Percentiles rank a stretch among this genome's conserved stretches.
phyloP scores from a whole-genome alignment of 2,797 vertebrate species.

The Lophotriccus pileatus region DNA sequence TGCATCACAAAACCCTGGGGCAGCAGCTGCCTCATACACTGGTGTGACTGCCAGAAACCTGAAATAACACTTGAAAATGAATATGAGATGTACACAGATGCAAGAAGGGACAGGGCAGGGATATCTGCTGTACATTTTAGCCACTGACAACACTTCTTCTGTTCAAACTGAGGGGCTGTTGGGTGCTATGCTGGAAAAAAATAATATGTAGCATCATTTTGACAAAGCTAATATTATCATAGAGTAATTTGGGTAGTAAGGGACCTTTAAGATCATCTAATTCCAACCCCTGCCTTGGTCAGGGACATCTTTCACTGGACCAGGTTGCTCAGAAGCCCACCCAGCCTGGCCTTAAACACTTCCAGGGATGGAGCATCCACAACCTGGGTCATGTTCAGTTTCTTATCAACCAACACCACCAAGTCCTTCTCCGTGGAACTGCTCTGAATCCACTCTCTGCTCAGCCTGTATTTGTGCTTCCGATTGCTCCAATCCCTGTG shows the following conservation, averaged over 20 bases:
- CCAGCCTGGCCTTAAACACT: background rate
- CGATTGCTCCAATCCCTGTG: fast-evolving
- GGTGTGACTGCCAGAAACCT: background rate
- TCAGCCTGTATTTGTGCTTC: background rate
- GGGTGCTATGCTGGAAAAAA: background rate
- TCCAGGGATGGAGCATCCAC: background rate
- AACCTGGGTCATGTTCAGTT: background rate
- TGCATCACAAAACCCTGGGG: background rate
- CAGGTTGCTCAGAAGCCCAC: background rate
- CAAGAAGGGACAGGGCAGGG: background rate
- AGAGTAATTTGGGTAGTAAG: background rate
- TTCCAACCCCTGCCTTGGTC: background rate
- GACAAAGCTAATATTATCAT: conserved; percentile 5
- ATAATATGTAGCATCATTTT: conserved; percentile 10
- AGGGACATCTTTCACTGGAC: background rate
- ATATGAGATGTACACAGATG: background rate
- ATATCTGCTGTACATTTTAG: background rate
- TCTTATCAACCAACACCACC: background rate
- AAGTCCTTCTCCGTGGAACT: background rate
- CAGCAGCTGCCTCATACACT: background rate
- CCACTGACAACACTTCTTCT: background rate
- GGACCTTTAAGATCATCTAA: background rate
- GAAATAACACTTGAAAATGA: background rate
- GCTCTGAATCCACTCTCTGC: background rate
- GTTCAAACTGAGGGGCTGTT: background rate